Percentiles rank a stretch among this genome's conserved stretches.
phyloP scores from a whole-genome alignment of 1,140 invertebrate species.

The Drosophila pallidifrons region DNA sequence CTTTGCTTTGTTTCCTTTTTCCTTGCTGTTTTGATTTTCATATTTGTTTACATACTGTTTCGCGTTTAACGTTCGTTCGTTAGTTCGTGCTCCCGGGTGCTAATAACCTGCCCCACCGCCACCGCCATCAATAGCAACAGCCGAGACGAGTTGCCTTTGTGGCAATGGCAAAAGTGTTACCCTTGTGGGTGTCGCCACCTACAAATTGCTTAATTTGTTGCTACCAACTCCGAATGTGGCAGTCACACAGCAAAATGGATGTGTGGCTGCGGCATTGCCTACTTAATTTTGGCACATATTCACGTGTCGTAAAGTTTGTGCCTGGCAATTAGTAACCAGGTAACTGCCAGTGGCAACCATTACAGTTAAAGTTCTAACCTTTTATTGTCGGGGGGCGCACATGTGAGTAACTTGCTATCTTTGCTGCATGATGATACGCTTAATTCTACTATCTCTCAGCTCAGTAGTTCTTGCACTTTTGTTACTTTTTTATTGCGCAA shows the following conservation, averaged over 20 bases:
- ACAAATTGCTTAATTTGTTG: conserved; percentile 61
- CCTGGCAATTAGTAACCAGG: conserved; percentile 50
- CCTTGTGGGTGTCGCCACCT: conserved; percentile 21
- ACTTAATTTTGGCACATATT: conserved; percentile 54
- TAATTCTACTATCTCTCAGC: conserved; percentile 10
- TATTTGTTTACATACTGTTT: conserved; percentile 4
- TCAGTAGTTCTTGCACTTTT: conserved; percentile 4
- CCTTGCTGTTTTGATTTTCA: not conserved
- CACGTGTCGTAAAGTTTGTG: conserved; percentile 51
- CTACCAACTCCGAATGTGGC: conserved; percentile 26
- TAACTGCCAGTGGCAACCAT: conserved; percentile 34
- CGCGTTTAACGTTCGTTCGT: conserved; percentile 8
- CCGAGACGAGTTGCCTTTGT: not conserved
- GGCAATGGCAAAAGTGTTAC: conserved; percentile 23
- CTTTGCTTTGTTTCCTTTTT: conserved; percentile 5
- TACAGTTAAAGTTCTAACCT: conserved; percentile 32
- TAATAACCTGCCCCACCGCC: conserved; percentile 13
- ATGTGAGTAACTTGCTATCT: conserved; percentile 4
- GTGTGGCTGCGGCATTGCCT: conserved; percentile 17
- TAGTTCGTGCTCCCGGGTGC: conserved; percentile 18
- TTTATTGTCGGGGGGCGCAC: conserved; percentile 7
- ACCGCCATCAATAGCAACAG: conserved; percentile 18
- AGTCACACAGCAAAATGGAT: not conserved
- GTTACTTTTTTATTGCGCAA: conserved; percentile 23
- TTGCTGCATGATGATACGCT: not conserved